Evolutionary conservation across 2,888 invertebrate genomes (phyloP).

Genomic region (Muschampia plurimacula): DNA sequence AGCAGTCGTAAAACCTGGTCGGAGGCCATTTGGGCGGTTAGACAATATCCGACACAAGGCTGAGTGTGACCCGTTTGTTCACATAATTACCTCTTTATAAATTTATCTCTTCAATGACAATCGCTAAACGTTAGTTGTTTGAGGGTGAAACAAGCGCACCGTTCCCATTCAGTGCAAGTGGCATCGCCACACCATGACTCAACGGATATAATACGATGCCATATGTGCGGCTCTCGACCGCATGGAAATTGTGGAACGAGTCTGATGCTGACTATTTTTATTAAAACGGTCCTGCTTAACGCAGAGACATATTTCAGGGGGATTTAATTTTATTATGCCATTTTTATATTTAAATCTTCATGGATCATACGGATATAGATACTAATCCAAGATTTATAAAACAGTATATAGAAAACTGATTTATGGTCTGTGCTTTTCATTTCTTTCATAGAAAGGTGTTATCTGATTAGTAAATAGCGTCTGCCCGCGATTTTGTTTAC

Average conservation of each 20-base stretch:
- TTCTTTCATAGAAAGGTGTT: too few relatives aligned
- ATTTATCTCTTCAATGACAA: not conserved
- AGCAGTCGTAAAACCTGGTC: too few relatives aligned
- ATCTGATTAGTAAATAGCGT: too few relatives aligned
- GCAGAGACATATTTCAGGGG: constrained; percentile 24
- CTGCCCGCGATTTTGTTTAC: too few relatives aligned
- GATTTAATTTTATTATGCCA: constrained; percentile 23
- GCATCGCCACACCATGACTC: constrained; percentile 33
- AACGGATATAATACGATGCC: constrained; percentile 20
- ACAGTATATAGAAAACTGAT: too few relatives aligned
- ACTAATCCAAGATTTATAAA: not conserved
- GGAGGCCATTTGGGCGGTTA: too few relatives aligned
- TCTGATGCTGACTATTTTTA: constrained; percentile 37
- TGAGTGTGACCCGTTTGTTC: too few relatives aligned
- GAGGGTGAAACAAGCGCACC: not conserved
- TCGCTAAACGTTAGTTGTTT: not conserved
- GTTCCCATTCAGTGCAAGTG: constrained; percentile 31
- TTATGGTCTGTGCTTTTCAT: too few relatives aligned
- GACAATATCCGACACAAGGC: too few relatives aligned
- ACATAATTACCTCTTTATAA: not conserved
- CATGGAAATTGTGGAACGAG: constrained; percentile 35
- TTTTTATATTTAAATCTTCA: constrained; percentile 12
- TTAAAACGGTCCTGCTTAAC: constrained; percentile 33
- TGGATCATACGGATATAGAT: not conserved
- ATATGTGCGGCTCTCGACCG: constrained; percentile 29